phyloP scores from a whole-genome alignment of 1,140 invertebrate species.

The Zaprionus africanus region DNA sequence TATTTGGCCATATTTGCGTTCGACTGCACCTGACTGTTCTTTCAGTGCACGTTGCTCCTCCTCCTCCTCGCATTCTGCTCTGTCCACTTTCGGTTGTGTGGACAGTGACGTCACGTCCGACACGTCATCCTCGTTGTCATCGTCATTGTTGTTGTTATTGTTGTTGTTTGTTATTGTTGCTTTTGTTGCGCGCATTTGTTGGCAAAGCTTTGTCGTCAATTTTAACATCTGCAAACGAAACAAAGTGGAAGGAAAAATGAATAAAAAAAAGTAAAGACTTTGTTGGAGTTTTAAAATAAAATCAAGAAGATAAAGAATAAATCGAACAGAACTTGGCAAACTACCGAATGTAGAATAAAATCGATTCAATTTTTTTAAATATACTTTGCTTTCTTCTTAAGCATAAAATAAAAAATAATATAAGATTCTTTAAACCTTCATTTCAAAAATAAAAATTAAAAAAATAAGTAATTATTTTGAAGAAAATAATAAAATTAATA shows the following conservation, averaged over 20 bases:
- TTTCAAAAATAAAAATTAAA: background rate
- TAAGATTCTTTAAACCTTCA: too few relatives aligned
- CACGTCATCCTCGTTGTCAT: slow-evolving; percentile 30
- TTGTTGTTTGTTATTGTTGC: slow-evolving; percentile 50
- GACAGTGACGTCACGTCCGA: slow-evolving; percentile 59
- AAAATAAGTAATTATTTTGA: background rate
- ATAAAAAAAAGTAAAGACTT: background rate
- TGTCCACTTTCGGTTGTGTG: background rate
- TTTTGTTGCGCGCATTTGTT: slow-evolving; percentile 58
- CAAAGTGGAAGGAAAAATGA: background rate
- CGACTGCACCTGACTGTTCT: slow-evolving; percentile 77
- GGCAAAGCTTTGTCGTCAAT: slow-evolving; percentile 63
- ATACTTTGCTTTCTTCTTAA: too few relatives aligned
- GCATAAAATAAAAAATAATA: too few relatives aligned
- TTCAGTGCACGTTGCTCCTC: background rate
- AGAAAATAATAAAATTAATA: too few relatives aligned
- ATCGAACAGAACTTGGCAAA: background rate
- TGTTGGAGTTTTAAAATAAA: background rate
- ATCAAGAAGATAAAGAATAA: background rate
- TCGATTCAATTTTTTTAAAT: too few relatives aligned
- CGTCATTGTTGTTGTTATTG: slow-evolving; percentile 27
- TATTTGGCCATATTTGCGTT: slow-evolving; percentile 88
- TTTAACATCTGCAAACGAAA: slow-evolving; percentile 53
- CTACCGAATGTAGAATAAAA: background rate
- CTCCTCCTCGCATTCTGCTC: background rate